These are phyloP conservation scores for Patiria miniata DNA, from an alignment of 35 echinoderm and acorn worm genomes.

Conservation along the genomic window DNA sequence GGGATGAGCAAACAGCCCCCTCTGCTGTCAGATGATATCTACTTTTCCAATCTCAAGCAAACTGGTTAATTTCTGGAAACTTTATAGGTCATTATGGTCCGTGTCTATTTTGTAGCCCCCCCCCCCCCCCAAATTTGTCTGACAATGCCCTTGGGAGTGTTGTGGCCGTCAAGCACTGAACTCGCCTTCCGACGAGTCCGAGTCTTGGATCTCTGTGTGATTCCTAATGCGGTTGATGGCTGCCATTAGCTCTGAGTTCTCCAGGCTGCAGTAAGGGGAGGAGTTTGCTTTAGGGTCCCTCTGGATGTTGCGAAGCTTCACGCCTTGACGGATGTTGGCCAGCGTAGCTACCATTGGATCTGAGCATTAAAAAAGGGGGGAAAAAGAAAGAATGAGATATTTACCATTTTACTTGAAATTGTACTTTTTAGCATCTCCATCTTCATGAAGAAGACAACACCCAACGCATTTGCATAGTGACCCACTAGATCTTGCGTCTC, in stretches of 20 bases:
- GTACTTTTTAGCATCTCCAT: neutral
- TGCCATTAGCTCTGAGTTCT: conserved; percentile 66
- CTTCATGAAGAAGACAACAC: neutral
- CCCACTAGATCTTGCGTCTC: neutral
- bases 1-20: no score
- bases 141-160: no score
- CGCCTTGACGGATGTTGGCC: conserved; percentile 62
- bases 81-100: no score
- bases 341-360: conserved; percentile 69
- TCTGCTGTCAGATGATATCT: no score
- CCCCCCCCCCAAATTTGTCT: no score
- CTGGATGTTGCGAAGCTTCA: conserved; percentile 56
- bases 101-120: no score
- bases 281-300: conserved; percentile 9
- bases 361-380: neutral
- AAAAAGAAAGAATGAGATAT: neutral
- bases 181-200: conserved; percentile 27
- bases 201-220: conserved; percentile 31
- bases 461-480: neutral
- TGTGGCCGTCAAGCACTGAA: neutral
- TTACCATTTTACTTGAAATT: neutral
- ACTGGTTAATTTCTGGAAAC: no score
- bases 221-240: conserved; percentile 55
- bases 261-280: conserved; percentile 42
- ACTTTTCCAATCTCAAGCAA: no score